Conservation (phyloP, 2,888 invertebrate species). For the Lysandra coridon region DNA sequence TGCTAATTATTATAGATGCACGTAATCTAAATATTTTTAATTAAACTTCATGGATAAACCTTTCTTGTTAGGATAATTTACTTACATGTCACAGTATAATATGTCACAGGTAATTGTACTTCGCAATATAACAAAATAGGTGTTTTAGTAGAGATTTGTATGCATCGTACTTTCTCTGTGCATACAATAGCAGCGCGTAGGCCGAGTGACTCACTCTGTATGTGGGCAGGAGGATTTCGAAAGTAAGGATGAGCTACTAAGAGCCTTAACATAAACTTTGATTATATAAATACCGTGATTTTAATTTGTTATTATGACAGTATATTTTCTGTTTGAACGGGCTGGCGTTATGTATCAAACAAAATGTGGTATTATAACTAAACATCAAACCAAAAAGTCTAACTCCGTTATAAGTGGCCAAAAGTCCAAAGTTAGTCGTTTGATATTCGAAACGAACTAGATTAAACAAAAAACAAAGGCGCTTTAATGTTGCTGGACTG, state of each 20-base stretch:
- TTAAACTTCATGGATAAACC: neutral
- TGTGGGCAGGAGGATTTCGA: neutral
- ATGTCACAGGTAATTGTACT: neutral
- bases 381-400: too few species aligned
- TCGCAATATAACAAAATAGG: conserved; percentile 10
- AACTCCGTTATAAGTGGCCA: too few species aligned
- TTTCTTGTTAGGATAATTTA: neutral
- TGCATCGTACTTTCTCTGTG: conserved; percentile 24
- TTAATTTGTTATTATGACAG: too few species aligned
- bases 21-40: neutral
- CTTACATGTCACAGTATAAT: neutral
- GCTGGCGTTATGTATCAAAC: too few species aligned
- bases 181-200: conserved; percentile 20
- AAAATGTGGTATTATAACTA: too few species aligned
- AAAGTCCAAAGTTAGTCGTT: too few species aligned
- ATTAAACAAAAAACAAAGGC: too few species aligned
- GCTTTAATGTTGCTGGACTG: too few species aligned
- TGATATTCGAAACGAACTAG: too few species aligned
- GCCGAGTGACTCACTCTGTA: conserved; percentile 14
- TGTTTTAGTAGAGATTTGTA: conserved; percentile 12
- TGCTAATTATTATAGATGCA: too few species aligned
- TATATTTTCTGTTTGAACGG: too few species aligned
- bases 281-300: too few species aligned
- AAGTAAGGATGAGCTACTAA: neutral
- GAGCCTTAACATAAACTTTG: neutral